Base-by-base conservation (phyloP, 2,797 vertebrate species). In the Neopelma chrysocephalum region DNA sequence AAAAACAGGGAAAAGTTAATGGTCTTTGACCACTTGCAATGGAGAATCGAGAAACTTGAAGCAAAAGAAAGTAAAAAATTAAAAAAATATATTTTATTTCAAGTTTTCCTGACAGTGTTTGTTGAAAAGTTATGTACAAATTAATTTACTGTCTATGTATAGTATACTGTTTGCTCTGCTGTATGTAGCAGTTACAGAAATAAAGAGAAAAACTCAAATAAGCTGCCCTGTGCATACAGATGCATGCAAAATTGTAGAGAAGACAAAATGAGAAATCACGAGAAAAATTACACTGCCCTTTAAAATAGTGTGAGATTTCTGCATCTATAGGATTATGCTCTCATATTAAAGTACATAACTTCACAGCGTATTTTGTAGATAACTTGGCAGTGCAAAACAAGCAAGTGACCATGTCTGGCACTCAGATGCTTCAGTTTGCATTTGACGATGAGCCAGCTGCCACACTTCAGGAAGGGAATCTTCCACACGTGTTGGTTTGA, bases 391-490 rank as follows among this genome's bases (percentile, higher is more conserved):
- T 54, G 80, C 34, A 73, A 86, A 91, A 78, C 45, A 81, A 76
- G 36, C 69, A 54, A 94, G 36, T 87, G 61, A 54, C 51, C 32
- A 8, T 93, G 78, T 96, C 89, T 97, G 96, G 93, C 64, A 82
- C 45, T 69, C 97, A 97, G 86, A 96, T 97, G 91, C 88, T 92
- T 90, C 45, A 50, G 58, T 92, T 93, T 91, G 51, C 38, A 95
- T 96, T 95, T 96, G 95, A 89, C 93, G 91, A 68, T 61, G 57
- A 20, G 68, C 86, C 95, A 96, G 70, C 85, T 53, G 48, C 76
- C 87, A 77, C 71, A 87, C 68, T 96, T 93, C n/a, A 43, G 56
- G 80, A 81, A 40, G 42, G 61, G 61, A 93, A 87, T 96, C 92
- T 90, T 36, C 87, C 81, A 71, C 88, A 82, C 36, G 13, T 73